Conservation (phyloP, 2,888 invertebrate species). For the Drosophila vallismaia region DNA sequence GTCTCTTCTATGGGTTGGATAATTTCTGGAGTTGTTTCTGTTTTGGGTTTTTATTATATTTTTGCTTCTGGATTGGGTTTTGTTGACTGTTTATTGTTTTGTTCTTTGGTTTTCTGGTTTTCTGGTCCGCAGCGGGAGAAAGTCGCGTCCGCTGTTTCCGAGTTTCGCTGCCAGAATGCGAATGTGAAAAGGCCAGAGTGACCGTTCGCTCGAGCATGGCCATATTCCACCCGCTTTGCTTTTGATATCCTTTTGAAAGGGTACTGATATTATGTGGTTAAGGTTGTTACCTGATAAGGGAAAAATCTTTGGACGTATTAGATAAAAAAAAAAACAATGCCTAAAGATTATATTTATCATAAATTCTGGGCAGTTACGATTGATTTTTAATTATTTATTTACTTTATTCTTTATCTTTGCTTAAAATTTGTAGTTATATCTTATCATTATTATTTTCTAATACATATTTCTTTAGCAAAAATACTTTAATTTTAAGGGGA, state of each 20-base stretch:
- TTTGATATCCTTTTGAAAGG: not conserved
- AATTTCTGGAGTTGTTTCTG: not conserved
- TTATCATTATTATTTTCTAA: too few relatives aligned
- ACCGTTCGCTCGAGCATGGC: slow-evolving; percentile 10
- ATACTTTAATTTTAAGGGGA: not conserved
- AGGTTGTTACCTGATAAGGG: not conserved
- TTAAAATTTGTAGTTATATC: too few relatives aligned
- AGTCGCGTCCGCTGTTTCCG: slow-evolving; percentile 70
- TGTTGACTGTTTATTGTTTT: slow-evolving; percentile 50
- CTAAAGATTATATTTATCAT: too few relatives aligned
- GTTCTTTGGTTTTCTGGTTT: slow-evolving; percentile 22
- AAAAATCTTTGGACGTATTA: too few relatives aligned
- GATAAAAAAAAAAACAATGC: too few relatives aligned
- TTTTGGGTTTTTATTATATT: slow-evolving; percentile 16
- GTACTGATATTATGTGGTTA: not conserved
- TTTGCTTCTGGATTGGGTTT: slow-evolving; percentile 9
- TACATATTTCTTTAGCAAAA: too few relatives aligned
- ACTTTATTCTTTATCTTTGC: too few relatives aligned
- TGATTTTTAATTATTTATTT: too few relatives aligned
- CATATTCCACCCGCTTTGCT: slow-evolving; percentile 2
- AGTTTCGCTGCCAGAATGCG: slow-evolving; percentile 76
- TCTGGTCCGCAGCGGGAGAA: slow-evolving; percentile 28
- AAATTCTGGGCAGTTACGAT: too few relatives aligned
- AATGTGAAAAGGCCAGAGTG: slow-evolving; percentile 16
- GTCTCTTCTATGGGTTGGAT: slow-evolving; percentile 27